Conservation (phyloP, 1,140 invertebrate genomes). For the Drosophila persimilis region DNA sequence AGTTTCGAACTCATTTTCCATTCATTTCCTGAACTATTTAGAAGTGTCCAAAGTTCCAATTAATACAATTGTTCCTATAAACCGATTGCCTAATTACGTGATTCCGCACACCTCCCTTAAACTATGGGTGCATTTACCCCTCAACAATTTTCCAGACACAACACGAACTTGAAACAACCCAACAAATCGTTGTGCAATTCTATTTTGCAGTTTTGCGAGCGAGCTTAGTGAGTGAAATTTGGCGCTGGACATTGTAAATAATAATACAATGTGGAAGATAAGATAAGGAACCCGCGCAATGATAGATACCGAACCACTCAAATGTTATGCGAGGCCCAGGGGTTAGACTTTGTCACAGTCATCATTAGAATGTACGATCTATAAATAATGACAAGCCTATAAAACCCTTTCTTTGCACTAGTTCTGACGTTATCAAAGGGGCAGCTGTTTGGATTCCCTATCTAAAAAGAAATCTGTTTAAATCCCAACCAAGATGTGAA, state of each 20-base stretch:
- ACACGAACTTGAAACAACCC: too few species aligned
- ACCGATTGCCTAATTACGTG: too few species aligned
- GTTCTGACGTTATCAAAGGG: constrained; percentile 4
- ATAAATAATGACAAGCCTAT: too few species aligned
- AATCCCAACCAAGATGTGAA: constrained; percentile 12
- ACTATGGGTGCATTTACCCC: too few species aligned
- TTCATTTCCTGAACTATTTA: too few species aligned
- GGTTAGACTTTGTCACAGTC: neutral
- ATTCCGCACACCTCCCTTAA: too few species aligned
- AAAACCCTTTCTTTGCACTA: constrained; percentile 1
- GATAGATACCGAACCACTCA: constrained; percentile 2
- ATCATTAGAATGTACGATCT: neutral
- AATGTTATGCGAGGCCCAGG: constrained; percentile 8
- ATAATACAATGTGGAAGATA: constrained; percentile 33
- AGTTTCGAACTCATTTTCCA: too few species aligned
- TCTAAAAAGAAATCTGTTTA: constrained; percentile 35
- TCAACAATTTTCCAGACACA: too few species aligned
- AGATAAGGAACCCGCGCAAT: constrained; percentile 16
- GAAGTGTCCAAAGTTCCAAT: too few species aligned
- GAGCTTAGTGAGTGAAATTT: constrained; percentile 3
- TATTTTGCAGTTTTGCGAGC: constrained; percentile 8
- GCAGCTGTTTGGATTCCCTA: constrained; percentile 10
- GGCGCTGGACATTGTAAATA: constrained; percentile 24
- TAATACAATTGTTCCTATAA: too few species aligned
- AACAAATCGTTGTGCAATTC: constrained; percentile 32